Evolutionary conservation across 2,797 vertebrate species (phyloP), one percentile per base, ranked within the genome.

Genomic region (Semaprochilodus insignis): DNA sequence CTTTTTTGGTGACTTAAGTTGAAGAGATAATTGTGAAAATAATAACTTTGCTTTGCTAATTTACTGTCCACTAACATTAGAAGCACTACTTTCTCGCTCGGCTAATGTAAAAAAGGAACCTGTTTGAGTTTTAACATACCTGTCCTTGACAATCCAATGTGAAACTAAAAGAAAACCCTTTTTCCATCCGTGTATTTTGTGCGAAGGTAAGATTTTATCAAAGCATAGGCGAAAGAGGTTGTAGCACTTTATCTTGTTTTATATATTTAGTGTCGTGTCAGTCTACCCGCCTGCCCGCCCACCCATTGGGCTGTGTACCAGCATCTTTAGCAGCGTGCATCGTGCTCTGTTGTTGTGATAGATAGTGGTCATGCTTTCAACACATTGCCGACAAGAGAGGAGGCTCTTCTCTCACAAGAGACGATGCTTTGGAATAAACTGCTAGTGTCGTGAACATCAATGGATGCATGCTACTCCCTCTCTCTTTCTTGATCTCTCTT

Each of bases 401-500:
- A 81, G 72, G 31, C 7, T 74, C 57, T 78, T 67, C 31, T 81
- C 78, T 82, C 78, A 78, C 40, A 67, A 40, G 17, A 62, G 72
- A 77, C 63, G 52, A 80, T 81, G 73, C 78, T 81, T 74, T 82
- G 60, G 27, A 77, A 63, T 72, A 78, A 86, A 85, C 81, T 51
- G 89, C 87, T 90, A 78, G 88, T 91, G 89, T 92, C 88, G 91
- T 94, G 88, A 91, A 89, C 87, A 92, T 92, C 88, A 88, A 89
- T 94, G 91, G 90, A 92, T 93, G 94, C 94, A 95, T 95, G 94
- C 92, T 91, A 87, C 65, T 69, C 66, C 40, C 89, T 90, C 69
- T 86, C 78, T 87, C 62, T 75, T 81, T 85, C 54, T 77, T 70
- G 80, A 85, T 94, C 90, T 81, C 81, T n/a, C n/a, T n/a, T n/a